phyloP scores from a whole-genome alignment of 2,113 vertebrate species.

The Desmodus rotundus region DNA sequence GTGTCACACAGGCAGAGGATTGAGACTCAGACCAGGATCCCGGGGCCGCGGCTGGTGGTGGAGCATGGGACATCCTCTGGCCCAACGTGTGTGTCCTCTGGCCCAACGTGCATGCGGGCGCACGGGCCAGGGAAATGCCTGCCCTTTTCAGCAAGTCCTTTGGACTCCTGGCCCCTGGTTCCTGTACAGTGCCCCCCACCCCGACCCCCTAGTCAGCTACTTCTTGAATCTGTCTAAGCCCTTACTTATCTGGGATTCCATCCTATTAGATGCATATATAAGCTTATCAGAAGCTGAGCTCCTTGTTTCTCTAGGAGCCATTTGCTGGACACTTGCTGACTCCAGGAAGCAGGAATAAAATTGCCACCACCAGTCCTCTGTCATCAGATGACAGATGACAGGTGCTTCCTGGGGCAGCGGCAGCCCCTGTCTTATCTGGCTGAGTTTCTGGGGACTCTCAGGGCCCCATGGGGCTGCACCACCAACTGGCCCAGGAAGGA shows the following conservation, averaged over 20 bases:
- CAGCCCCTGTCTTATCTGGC: fast-evolving
- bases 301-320: neutral
- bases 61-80: neutral
- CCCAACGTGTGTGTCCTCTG: neutral
- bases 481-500: neutral
- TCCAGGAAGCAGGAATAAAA: neutral
- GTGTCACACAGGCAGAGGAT: neutral
- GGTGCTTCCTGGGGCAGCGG: neutral
- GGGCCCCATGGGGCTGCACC: neutral
- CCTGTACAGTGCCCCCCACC: too few relatives aligned
- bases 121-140: too few relatives aligned
- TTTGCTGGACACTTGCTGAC: too few relatives aligned
- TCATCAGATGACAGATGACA: neutral
- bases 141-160: neutral
- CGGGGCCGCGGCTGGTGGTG: neutral
- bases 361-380: neutral
- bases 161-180: neutral
- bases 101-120: neutral
- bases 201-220: neutral
- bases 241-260: neutral
- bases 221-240: neutral
- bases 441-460: neutral
- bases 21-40: neutral
- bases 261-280: fast-evolving
- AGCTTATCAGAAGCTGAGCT: neutral